Percentiles rank a stretch among this genome's conserved stretches.
Evolutionary conservation across 2,797 vertebrate genomes (phyloP).

Genomic region (Poliocrania exsul): DNA sequence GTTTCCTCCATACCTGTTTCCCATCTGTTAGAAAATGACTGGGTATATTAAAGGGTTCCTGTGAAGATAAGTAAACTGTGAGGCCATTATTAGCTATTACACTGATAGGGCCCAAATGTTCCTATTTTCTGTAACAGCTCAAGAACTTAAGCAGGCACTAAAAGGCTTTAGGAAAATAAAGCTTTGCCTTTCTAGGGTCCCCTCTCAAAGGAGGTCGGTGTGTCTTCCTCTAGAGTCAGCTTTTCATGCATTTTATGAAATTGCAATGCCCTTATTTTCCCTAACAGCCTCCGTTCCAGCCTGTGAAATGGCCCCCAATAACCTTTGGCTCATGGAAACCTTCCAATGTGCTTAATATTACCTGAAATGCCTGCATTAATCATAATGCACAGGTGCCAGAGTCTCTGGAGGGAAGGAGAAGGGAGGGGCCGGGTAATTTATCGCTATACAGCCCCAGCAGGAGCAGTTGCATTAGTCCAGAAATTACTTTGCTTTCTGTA

Average conservation of each 20-base stretch:
- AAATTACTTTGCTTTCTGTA: constrained; percentile 41
- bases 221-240: neutral
- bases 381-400: neutral
- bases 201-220: neutral
- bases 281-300: neutral
- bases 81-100: constrained; percentile 19
- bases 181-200: neutral
- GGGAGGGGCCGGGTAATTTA: constrained; percentile 26
- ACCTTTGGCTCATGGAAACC: constrained; percentile 20
- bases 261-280: constrained; percentile 12
- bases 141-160: constrained; percentile 9
- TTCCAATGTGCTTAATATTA: neutral
- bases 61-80: constrained; percentile 24
- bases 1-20: constrained; percentile 16
- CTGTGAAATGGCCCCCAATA: neutral
- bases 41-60: neutral
- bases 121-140: constrained; percentile 32
- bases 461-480: neutral
- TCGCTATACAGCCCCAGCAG: neutral
- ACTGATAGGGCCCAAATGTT: constrained; percentile 30
- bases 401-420: neutral
- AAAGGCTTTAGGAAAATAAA: constrained; percentile 13
- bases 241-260: neutral
- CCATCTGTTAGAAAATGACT: constrained; percentile 46
- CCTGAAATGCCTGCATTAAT: neutral